Evolutionary conservation across 2,797 vertebrate genomes (phyloP).

Genomic region (Pyrocephalus nanus): DNA sequence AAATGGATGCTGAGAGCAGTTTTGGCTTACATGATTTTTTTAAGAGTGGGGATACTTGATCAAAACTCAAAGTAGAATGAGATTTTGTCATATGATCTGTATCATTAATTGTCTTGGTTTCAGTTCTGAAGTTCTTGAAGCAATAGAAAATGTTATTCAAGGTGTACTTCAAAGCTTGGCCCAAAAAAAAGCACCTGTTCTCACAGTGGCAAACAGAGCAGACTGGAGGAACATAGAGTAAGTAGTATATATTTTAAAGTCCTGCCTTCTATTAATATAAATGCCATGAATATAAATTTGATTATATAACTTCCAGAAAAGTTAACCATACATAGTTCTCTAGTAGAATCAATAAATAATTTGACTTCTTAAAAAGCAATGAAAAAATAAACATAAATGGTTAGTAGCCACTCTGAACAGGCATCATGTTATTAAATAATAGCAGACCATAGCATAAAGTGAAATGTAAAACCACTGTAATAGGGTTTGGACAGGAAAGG

Average conservation of each 20-base stretch:
- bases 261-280: not conserved
- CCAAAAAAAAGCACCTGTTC: slow-evolving; percentile 83
- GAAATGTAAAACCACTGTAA: not conserved
- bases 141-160: slow-evolving; percentile 88
- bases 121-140: slow-evolving; percentile 84
- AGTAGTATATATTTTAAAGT: slow-evolving; percentile 29
- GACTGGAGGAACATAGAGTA: slow-evolving; percentile 91
- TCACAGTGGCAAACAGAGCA: slow-evolving; percentile 83
- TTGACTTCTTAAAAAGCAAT: not conserved
- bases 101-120: slow-evolving; percentile 52
- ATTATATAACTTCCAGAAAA: not conserved
- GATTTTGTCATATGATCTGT: not conserved
- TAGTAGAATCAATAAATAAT: not conserved
- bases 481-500: not conserved
- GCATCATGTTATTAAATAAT: not conserved
- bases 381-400: not conserved
- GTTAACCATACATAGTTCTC: not conserved
- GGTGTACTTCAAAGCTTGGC: slow-evolving; percentile 82
- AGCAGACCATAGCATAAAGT: not conserved
- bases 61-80: not conserved
- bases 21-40: not conserved
- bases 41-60: not conserved
- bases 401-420: not conserved
- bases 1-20: not conserved
- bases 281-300: not conserved